These are phyloP conservation scores for Ryuthela nishihirai DNA, from an alignment of 2,888 invertebrate species.

Conservation along the genomic window DNA sequence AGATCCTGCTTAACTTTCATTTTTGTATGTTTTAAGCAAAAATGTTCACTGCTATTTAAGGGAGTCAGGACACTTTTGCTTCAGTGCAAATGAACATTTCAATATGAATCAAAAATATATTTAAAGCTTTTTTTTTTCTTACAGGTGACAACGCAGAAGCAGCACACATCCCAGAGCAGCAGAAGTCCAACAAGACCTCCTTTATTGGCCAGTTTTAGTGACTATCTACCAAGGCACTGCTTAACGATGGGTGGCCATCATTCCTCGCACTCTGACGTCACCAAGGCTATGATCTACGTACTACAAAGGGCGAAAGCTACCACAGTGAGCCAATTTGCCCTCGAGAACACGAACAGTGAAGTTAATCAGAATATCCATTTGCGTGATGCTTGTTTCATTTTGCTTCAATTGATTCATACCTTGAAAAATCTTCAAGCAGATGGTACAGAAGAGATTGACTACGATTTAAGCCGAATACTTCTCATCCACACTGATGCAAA, in stretches of 20 bases:
- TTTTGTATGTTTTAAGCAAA: no score
- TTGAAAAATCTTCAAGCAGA: conserved; percentile 76
- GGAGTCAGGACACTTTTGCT: no score
- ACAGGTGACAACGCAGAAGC: conserved; percentile 19
- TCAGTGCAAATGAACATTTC: no score
- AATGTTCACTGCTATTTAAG: no score
- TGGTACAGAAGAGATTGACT: conserved; percentile 72
- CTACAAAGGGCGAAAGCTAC: conserved; percentile 1
- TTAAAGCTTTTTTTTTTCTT: no score
- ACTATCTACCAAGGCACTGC: conserved; percentile 8
- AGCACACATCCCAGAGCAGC: conserved; percentile 1
- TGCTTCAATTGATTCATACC: conserved; percentile 75
- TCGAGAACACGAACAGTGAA: background rate
- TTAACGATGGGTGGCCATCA: background rate
- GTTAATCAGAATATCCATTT: conserved; percentile 17
- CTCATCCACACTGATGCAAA: conserved; percentile 10
- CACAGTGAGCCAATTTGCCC: conserved; percentile 6
- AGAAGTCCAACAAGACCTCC: conserved; percentile 7
- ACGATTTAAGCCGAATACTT: background rate
- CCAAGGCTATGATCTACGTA: conserved; percentile 12
- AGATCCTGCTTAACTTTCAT: no score
- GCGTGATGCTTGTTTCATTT: conserved; percentile 66
- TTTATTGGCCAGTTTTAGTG: conserved; percentile 22
- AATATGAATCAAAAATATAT: no score
- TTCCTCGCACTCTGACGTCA: background rate